Percentiles rank a stretch among this genome's conserved stretches.
Evolutionary conservation across 2,797 vertebrate species (phyloP).

Genomic region (Lacerta viridis): DNA sequence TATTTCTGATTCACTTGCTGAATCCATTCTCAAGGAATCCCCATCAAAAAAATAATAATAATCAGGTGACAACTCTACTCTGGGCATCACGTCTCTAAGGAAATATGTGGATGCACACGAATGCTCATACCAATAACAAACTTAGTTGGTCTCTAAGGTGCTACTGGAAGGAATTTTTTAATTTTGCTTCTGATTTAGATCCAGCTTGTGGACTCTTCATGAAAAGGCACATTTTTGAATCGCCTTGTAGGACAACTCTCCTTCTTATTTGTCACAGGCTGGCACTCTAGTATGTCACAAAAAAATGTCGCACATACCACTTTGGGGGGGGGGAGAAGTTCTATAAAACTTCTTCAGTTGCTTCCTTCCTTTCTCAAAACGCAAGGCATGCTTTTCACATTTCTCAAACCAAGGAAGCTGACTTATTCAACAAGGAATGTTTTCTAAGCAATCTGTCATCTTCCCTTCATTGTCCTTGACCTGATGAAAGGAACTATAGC

Average conservation of each 20-base stretch:
- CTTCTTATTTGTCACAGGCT: neutral
- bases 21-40: constrained; percentile 29
- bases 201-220: constrained; percentile 37
- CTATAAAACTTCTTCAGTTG: neutral
- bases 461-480: neutral
- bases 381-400: neutral
- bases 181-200: constrained; percentile 45
- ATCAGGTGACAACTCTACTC: constrained; percentile 54
- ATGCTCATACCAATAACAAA: no score
- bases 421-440: neutral
- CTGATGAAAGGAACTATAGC: neutral
- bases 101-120: constrained; percentile 28
- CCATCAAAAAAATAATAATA: constrained; percentile 29
- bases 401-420: neutral
- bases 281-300: neutral
- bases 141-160: no score
- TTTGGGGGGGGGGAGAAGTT: no score
- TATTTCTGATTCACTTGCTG: constrained; percentile 47
- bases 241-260: neutral
- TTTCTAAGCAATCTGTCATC: neutral
- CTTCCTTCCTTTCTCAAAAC: neutral
- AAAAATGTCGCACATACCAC: neutral
- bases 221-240: neutral
- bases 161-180: constrained; percentile 17
- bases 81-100: constrained; percentile 44